Base-by-base conservation (phyloP, 2,888 invertebrate genomes). In the Dasysyrphus albostriatus region DNA sequence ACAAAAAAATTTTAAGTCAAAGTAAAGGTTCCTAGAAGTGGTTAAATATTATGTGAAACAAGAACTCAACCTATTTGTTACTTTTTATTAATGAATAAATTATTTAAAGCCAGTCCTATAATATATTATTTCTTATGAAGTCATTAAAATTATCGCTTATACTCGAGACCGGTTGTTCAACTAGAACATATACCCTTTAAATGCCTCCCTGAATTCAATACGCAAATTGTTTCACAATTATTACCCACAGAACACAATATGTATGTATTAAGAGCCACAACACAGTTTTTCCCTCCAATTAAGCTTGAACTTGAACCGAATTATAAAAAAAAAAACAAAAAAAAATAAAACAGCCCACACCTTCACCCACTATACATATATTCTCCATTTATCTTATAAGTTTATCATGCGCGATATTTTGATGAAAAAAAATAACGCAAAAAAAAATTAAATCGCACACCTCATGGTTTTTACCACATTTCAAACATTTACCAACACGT, bases 241-340 rank as follows among this genome's bases (percentile, higher is more conserved):
- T 69, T 69, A 54, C 51, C 69, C 69, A 54, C 69, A 69, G 54
- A 54, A 69, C 37, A 69, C 5, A 69, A 19, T 39, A 42, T 32
- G 32, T 32, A 32, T 67, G 32, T 32, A 32, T 67, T 51, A 2
- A n/a, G 54, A 16, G 54, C 69, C 69, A 69, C 69, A 69, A 69
- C 39, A 69, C 69, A 69, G 37, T 69, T 74, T 76, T 67, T 70
- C 63, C 5, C 19, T 79, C 37, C 79, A 70, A 79, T 83, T 83
- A 83, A 67, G 74, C 83, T 83, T 80, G 84, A 84, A 84, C 84
- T 84, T 84, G 84, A 80, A 59, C 24, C 58, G 44, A 79, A 70
- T 49, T 47, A 77, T 47, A 49, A 0, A 37, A 8, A 3, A n/a
- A 39, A 61, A 59, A 72, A 32, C 12, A 80, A 70, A 37, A 75